Evolutionary conservation across 2,797 vertebrate genomes (phyloP).

Genomic region (Miichthys miiuy): DNA sequence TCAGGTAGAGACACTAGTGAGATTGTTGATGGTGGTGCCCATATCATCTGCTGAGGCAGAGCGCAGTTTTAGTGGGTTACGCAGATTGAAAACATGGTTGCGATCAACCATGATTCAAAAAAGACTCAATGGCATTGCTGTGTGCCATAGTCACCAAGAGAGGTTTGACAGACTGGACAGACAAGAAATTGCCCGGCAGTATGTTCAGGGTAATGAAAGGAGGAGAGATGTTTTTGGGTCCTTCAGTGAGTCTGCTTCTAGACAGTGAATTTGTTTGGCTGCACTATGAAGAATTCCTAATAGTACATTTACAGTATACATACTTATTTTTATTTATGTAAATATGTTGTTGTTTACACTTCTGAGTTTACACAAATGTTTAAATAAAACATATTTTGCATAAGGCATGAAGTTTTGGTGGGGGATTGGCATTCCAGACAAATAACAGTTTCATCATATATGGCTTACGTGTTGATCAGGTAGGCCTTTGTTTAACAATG

Average conservation of each 20-base stretch:
- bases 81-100: not conserved
- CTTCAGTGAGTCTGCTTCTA: not conserved
- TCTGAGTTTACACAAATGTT: not conserved
- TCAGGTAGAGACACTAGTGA: too few species aligned
- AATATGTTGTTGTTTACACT: not conserved
- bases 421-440: not conserved
- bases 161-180: slow-evolving; percentile 2
- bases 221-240: not conserved
- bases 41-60: too few species aligned
- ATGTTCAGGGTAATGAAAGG: not conserved
- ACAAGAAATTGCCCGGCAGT: not conserved
- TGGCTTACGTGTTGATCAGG: not conserved
- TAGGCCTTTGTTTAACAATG: not conserved
- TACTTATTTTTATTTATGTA: not conserved
- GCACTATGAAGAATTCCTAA: not conserved
- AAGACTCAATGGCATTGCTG: too few species aligned
- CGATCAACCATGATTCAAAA: too few species aligned
- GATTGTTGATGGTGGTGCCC: too few species aligned
- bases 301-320: not conserved
- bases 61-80: not conserved
- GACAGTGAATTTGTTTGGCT: not conserved
- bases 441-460: not conserved
- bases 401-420: not conserved
- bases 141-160: not conserved
- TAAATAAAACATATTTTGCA: not conserved